These are phyloP conservation scores for Sitodiplosis mosellana DNA, from an alignment of 1,140 invertebrate species.

Conservation along the genomic window DNA sequence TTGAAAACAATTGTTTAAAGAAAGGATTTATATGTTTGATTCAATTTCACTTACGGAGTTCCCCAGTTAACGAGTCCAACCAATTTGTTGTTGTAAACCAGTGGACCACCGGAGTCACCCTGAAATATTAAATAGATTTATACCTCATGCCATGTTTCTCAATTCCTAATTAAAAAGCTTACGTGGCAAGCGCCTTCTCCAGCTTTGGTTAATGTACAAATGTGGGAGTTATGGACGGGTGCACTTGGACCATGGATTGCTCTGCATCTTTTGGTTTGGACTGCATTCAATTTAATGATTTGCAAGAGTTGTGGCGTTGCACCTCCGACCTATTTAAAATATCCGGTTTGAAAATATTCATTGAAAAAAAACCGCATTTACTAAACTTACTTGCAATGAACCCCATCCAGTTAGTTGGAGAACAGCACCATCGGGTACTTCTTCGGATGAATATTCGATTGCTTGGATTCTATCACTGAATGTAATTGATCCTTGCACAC, in stretches of 20 bases:
- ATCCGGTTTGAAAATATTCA: background rate
- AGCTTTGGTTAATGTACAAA: conserved; percentile 37
- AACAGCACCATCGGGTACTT: conserved; percentile 14
- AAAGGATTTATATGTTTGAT: background rate
- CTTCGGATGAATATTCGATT: conserved; percentile 16
- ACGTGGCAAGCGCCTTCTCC: conserved; percentile 38
- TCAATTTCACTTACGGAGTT: conserved; percentile 19
- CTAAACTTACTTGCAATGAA: conserved; percentile 18
- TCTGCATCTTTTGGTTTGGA: conserved; percentile 18
- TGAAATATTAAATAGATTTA: conserved; percentile 4
- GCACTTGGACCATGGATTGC: conserved; percentile 14
- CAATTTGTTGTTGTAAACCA: conserved; percentile 24
- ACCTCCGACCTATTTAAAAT: conserved; percentile 12
- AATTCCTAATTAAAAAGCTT: conserved; percentile 8
- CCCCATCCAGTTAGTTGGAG: conserved; percentile 35
- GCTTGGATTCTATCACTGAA: conserved; percentile 28
- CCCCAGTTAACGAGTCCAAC: conserved; percentile 36
- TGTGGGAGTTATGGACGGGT: conserved; percentile 26
- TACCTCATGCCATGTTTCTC: background rate
- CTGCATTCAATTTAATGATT: conserved; percentile 16
- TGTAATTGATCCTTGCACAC: conserved; percentile 23
- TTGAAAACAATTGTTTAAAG: background rate
- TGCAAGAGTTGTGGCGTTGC: conserved; percentile 17
- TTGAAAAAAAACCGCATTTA: conserved; percentile 1
- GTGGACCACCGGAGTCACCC: conserved; percentile 28